These are phyloP conservation scores for Tetranychus urticae DNA, from an alignment of 1,140 invertebrate species.

Conservation along the genomic window DNA sequence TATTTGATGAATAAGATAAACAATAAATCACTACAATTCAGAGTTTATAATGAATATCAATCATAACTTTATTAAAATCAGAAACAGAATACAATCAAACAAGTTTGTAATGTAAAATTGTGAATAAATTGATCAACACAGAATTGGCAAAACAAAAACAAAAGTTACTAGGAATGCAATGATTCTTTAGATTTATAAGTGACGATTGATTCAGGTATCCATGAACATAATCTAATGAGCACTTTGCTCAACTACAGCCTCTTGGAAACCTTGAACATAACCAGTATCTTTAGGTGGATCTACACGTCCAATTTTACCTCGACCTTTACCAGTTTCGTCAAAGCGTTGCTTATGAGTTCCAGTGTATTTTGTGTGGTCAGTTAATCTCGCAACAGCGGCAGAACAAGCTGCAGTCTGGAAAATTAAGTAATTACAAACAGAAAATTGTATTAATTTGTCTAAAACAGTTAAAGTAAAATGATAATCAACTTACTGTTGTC, in stretches of 20 bases:
- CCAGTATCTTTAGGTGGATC: conserved; percentile 50
- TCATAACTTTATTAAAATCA: no score
- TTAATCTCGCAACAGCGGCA: conserved; percentile 51
- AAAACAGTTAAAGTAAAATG: no score
- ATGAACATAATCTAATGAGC: no score
- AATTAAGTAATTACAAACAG: background rate
- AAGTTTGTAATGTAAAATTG: background rate
- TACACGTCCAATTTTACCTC: conserved; percentile 58
- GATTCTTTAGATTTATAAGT: no score
- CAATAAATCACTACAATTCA: no score
- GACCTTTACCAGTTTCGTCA: conserved; percentile 60
- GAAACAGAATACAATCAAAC: background rate
- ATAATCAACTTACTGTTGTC: conserved; percentile 10
- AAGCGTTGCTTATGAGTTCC: conserved; percentile 72
- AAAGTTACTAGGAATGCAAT: no score
- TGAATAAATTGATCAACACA: background rate
- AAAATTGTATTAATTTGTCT: no score
- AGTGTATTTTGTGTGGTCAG: conserved; percentile 68
- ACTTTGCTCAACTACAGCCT: conserved; percentile 32
- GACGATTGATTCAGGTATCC: no score
- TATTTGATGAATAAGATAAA: no score
- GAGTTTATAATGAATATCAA: no score
- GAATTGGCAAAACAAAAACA: background rate
- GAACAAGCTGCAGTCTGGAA: conserved; percentile 10
- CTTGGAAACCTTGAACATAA: conserved; percentile 66